A percentile compares a stretch with the other conserved stretches of the same genome.
phyloP scores from a whole-genome alignment of 35 echinoderm and acorn worm genomes.

The Diadema setosum region DNA sequence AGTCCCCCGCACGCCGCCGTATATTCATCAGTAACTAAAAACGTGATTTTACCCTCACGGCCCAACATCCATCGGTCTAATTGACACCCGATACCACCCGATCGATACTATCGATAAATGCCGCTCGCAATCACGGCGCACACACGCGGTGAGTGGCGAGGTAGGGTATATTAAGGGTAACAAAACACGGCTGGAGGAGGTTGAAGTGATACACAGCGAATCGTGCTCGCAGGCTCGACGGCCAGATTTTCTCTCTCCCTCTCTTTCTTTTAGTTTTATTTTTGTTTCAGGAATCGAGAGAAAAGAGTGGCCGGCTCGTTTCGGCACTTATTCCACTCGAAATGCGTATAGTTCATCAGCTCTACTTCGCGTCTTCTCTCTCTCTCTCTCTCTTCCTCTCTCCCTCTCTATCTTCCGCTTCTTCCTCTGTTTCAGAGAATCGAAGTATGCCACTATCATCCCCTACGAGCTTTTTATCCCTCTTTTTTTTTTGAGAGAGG shows the following conservation, averaged over 20 bases:
- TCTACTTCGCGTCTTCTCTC: too few species aligned
- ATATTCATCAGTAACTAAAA: too few species aligned
- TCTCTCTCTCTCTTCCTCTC: too few species aligned
- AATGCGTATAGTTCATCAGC: neutral
- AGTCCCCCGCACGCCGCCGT: too few species aligned
- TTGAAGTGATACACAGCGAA: neutral
- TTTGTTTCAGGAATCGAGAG: neutral
- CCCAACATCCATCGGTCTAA: slow-evolving; percentile 8
- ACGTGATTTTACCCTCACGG: too few species aligned
- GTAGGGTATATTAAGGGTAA: neutral
- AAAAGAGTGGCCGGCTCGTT: neutral
- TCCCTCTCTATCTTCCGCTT: too few species aligned
- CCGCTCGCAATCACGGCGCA: neutral
- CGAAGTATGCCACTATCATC: too few species aligned
- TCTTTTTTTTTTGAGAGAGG: too few species aligned
- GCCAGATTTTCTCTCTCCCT: too few species aligned
- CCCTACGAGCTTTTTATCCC: too few species aligned
- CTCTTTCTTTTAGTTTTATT: neutral
- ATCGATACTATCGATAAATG: slow-evolving; percentile 28
- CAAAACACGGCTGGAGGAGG: neutral
- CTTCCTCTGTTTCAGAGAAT: too few species aligned
- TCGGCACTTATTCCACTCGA: neutral
- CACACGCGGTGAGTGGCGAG: neutral
- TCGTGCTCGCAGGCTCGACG: neutral
- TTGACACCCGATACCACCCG: slow-evolving; percentile 13